Evolutionary conservation across 2,888 invertebrate species (phyloP), one percentile per base, ranked within the genome.

Genomic region (Leptothorax acervorum): DNA sequence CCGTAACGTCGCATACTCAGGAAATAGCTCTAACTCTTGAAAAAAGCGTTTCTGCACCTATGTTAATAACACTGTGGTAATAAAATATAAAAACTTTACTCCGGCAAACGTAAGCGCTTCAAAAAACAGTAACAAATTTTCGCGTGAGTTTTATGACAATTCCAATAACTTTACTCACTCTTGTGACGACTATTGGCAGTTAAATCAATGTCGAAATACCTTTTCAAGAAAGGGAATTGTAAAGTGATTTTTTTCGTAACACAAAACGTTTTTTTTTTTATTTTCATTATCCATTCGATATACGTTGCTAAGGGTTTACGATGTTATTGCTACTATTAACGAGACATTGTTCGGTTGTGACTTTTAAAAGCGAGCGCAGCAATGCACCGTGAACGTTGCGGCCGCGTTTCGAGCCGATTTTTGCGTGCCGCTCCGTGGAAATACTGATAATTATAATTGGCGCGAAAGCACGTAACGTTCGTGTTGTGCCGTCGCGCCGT

Each of bases 381-480:
- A 23, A 71, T 57, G 48, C 51, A 8, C 18, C 45, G 31, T 65
- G 75, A 75, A 60, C 39, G 28, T 60, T 18, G 51, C 53, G 12
- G 31, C 15, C 31, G 23, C n/a, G 66, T 73, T 79, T 71, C 73
- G 55, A 82, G 35, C 31, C 12, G 83, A 87, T 87, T 86, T 87
- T 87, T 83, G 82, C 73, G 71, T 84, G 89, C 78, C 71, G 70
- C 87, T 82, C 86, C 68, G 62, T 86, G 75, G 75, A 89, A 86
- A 83, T 74, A 79, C 70, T 84, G 84, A 89, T 89, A 87, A 89
- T 89, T 89, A 89, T 85, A 85, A 85, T 74, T 83, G 83, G 86
- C 88, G 89, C 90, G 85, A 87, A 84, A 87, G 85, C 87, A 89
- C 83, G 89, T 89, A 87, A 89, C 86, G 83, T 87, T 89, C 89